A percentile compares a stretch with the other conserved stretches of the same genome.
These are phyloP conservation scores for Macropodus opercularis DNA, from an alignment of 2,797 vertebrate genomes.

Conservation along the genomic window DNA sequence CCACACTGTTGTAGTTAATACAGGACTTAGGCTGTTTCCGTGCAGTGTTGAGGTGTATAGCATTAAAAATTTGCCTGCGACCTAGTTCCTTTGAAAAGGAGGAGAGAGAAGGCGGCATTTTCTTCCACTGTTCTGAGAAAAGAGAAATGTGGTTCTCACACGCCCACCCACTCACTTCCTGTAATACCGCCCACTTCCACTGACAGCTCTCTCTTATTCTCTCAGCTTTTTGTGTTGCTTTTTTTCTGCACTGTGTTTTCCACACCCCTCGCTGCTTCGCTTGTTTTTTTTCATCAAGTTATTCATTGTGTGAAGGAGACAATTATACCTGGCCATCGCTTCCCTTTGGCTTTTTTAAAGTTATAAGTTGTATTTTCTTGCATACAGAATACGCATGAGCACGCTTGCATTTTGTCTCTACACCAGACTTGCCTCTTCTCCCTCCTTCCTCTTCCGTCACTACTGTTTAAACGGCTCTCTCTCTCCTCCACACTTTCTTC, in stretches of 20 bases:
- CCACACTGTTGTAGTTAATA: slow-evolving; percentile 5
- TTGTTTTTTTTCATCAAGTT: slow-evolving; percentile 28
- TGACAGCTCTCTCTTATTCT: slow-evolving; percentile 74
- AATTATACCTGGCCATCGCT: slow-evolving; percentile 16
- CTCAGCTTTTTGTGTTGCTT: slow-evolving; percentile 58
- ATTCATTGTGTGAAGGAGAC: slow-evolving; percentile 18
- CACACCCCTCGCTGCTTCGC: slow-evolving; percentile 27
- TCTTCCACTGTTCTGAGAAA: slow-evolving; percentile 77
- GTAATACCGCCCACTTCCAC: slow-evolving; percentile 87
- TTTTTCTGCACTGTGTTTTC: slow-evolving; percentile 47
- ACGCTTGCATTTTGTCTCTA: slow-evolving; percentile 11
- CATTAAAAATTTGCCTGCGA: slow-evolving; percentile 70
- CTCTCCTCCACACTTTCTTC: slow-evolving; percentile 9
- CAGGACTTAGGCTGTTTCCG: slow-evolving; percentile 33
- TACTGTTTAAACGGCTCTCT: slow-evolving; percentile 29
- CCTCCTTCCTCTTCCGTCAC: slow-evolving; percentile 7
- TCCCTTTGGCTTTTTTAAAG: slow-evolving; percentile 15
- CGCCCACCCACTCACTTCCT: slow-evolving; percentile 81
- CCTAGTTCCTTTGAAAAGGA: slow-evolving; percentile 75
- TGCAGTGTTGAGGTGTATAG: slow-evolving; percentile 45
- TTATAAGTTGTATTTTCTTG: slow-evolving; percentile 27
- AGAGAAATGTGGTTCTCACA: slow-evolving; percentile 83
- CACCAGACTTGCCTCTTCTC: slow-evolving; percentile 14
- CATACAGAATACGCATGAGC: slow-evolving; percentile 18
- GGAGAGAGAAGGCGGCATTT: slow-evolving; percentile 72